Percentiles rank a stretch among this genome's conserved stretches.
phyloP scores from a whole-genome alignment of 2,113 vertebrate genomes.

The Nycticebus coucang region DNA sequence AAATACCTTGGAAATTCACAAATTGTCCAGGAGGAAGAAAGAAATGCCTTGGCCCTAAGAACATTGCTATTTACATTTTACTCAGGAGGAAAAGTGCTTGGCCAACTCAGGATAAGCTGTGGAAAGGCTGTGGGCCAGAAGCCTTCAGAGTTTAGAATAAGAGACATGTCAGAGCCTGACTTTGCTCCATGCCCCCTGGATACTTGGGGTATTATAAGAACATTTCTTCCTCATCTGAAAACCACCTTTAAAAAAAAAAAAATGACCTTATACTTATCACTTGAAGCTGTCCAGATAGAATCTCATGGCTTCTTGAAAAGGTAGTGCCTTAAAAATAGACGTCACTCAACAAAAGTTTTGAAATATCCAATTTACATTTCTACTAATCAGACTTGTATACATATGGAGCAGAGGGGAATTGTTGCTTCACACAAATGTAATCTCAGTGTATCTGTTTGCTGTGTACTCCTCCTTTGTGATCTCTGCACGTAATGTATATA shows the following conservation, averaged over 20 bases:
- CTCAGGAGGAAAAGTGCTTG: conserved; percentile 10
- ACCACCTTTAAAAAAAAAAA: background rate
- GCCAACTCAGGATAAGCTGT: background rate
- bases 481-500: background rate
- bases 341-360: background rate
- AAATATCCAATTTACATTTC: background rate
- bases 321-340: background rate
- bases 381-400: background rate
- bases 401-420: background rate
- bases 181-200: background rate
- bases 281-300: conserved; percentile 20
- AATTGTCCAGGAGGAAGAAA: conserved; percentile 25
- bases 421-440: background rate
- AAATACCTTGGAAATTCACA: conserved; percentile 17
- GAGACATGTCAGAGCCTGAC: conserved; percentile 40
- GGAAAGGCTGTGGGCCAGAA: background rate
- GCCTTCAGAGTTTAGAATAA: background rate
- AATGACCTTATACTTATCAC: background rate
- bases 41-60: background rate
- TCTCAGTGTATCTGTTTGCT: background rate
- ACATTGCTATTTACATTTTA: conserved; percentile 40
- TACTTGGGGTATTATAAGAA: conserved; percentile 4
- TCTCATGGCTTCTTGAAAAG: background rate
- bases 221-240: conserved; percentile 33
- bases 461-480: background rate